Evolutionary conservation across 2,113 vertebrate genomes (phyloP).

Genomic region (Gopherus flavomarginatus): DNA sequence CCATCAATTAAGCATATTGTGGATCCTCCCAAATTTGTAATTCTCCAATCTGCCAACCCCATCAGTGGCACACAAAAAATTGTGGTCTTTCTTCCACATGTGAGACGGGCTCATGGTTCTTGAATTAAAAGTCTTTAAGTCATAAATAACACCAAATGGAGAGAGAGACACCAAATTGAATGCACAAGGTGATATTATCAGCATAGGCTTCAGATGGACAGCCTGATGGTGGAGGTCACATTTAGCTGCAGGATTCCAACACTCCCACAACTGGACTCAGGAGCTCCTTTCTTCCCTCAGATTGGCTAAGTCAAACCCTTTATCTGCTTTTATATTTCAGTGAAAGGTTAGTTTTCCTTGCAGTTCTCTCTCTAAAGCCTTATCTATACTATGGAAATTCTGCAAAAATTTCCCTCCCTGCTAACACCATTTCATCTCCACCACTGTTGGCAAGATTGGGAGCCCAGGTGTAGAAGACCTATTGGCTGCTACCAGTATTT

Average conservation of each 20-base stretch:
- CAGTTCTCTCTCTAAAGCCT: not conserved
- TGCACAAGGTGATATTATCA: not conserved
- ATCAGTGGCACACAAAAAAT: not conserved
- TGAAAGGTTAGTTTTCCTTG: not conserved
- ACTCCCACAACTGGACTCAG: not conserved
- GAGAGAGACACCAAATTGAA: not conserved
- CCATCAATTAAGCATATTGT: accelerated
- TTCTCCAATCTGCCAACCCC: not conserved
- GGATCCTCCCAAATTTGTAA: accelerated
- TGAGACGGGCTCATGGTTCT: not conserved
- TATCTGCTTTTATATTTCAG: not conserved
- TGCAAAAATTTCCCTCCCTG: not conserved
- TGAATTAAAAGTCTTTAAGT: not conserved
- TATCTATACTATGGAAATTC: not conserved
- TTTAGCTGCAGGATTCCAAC: not conserved
- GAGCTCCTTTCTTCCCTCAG: not conserved
- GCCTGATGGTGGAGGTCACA: not conserved
- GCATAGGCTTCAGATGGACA: not conserved
- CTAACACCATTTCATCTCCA: not conserved
- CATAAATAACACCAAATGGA: not conserved
- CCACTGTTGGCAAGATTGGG: not conserved
- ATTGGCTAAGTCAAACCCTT: not conserved
- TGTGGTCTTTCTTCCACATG: not conserved
- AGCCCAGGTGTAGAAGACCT: not conserved
- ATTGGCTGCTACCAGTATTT: not conserved